These are phyloP conservation scores for Neoarius graeffei DNA, from an alignment of 2,113 vertebrate species.

Conservation along the genomic window DNA sequence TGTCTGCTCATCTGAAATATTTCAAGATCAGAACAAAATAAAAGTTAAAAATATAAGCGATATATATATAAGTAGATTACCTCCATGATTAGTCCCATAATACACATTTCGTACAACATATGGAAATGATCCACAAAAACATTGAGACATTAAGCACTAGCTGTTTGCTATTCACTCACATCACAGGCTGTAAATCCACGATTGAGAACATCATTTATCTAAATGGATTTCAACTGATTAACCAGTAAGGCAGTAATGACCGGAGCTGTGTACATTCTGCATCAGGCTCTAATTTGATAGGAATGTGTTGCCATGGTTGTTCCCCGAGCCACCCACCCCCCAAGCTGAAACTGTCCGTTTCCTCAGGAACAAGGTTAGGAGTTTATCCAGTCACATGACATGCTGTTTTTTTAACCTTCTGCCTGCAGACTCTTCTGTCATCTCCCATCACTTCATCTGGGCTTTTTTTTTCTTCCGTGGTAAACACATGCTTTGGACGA, in stretches of 20 bases:
- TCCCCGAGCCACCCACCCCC: conserved; percentile 28
- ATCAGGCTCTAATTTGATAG: conserved; percentile 57
- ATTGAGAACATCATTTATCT: conserved; percentile 56
- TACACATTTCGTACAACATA: not conserved
- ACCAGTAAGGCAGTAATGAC: conserved; percentile 57
- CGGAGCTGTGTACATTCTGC: conserved; percentile 49
- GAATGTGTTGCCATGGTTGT: conserved; percentile 58
- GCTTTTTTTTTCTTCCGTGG: conserved; percentile 54
- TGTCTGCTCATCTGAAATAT: conserved; percentile 16
- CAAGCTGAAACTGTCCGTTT: conserved; percentile 63
- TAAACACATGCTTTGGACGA: conserved; percentile 64
- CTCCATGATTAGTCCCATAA: not conserved
- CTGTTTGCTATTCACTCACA: conserved; percentile 15
- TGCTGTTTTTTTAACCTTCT: conserved; percentile 74
- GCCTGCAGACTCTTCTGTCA: conserved; percentile 77
- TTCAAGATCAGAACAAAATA: conserved; percentile 4
- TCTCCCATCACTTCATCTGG: conserved; percentile 73
- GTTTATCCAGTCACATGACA: conserved; percentile 70
- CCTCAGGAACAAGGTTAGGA: conserved; percentile 71
- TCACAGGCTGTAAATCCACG: conserved; percentile 31
- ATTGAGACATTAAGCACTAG: not conserved
- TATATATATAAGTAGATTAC: not conserved
- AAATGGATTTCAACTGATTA: conserved; percentile 59
- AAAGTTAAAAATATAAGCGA: not conserved
- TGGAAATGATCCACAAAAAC: not conserved